A percentile compares a stretch with the other conserved stretches of the same genome.
Conservation (phyloP, 2,797 vertebrate species). For the Urosaurus nigricauda region DNA sequence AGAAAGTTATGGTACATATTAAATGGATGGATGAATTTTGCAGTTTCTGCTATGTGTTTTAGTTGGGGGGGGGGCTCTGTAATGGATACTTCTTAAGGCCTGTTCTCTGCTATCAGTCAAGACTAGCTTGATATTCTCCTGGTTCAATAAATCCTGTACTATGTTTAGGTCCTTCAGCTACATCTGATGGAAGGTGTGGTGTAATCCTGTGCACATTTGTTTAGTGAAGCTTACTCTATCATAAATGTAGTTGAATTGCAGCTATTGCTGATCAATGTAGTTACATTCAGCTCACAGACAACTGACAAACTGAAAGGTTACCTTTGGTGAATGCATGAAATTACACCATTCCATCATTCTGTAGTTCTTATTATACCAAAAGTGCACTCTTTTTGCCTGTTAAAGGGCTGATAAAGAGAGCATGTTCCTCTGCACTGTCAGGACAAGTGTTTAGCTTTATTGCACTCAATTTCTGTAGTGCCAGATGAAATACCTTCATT, state of each 20-base stretch:
- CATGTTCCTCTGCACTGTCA: background rate
- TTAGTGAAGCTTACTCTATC: background rate
- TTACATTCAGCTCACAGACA: fast-evolving
- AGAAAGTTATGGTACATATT: background rate
- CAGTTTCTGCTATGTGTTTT: background rate
- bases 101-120: too few relatives aligned
- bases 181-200: background rate
- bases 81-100: too few relatives aligned
- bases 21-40: background rate
- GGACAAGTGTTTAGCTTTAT: background rate
- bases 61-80: background rate
- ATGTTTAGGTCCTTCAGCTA: too few relatives aligned
- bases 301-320: background rate
- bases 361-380: constrained; percentile 20
- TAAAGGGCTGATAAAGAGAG: constrained; percentile 1
- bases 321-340: background rate
- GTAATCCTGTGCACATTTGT: background rate
- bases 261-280: background rate
- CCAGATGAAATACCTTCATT: constrained; percentile 43
- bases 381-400: constrained; percentile 14
- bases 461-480: background rate
- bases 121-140: too few relatives aligned
- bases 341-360: background rate
- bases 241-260: background rate
- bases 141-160: too few relatives aligned